Evolutionary conservation across 2,113 vertebrate species (phyloP), one percentile per base, ranked within the genome.

Genomic region (Ramphastos sulfuratus): DNA sequence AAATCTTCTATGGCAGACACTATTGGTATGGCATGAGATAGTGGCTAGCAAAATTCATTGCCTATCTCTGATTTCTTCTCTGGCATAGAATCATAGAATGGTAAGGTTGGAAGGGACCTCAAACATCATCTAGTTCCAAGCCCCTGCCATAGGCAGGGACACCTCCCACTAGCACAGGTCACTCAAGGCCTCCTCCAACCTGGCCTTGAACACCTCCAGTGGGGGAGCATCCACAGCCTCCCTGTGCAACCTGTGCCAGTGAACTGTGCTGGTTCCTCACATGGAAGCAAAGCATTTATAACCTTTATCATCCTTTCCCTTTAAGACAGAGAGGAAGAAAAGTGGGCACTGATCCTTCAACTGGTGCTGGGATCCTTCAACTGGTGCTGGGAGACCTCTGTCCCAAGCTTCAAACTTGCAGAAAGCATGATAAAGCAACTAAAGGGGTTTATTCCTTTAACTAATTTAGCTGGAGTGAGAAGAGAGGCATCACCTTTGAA

Each of bases 291-390:
- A 31, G 15, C 18, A 7, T 82, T 87, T 63, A 5, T 30, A 72
- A 44, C 7, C 18, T 61, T 69, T 46, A 78, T 39, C 3, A 44
- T 20, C 35, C 23, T 55, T 35, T 82, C 35, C 12, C 4, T 2
- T 37, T 39, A 21, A 33, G 61, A 25, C 31, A 39, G 15, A n/a
- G 64, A 82, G 37, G 12, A 70, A 27, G 9, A 72, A 44, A 78
- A 55, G 17, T 19, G 33, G 6, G 15, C 37, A 65, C 15, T 0
- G 0, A 30, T 16, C 28, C 50, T 61, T 37, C 15, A 28, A 39
- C 25, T 18, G 17, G 20, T 23, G 30, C 1, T 35, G 39, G 56
- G 0, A 30, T 16, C 50, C 50, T 61, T 33, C 15, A 28, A 39
- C 25, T 18, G 17, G 20, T 23, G 30, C n/a, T n/a, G n/a, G n/a